Conservation (phyloP, 2,888 invertebrate genomes). For the Nowickia ferox region DNA sequence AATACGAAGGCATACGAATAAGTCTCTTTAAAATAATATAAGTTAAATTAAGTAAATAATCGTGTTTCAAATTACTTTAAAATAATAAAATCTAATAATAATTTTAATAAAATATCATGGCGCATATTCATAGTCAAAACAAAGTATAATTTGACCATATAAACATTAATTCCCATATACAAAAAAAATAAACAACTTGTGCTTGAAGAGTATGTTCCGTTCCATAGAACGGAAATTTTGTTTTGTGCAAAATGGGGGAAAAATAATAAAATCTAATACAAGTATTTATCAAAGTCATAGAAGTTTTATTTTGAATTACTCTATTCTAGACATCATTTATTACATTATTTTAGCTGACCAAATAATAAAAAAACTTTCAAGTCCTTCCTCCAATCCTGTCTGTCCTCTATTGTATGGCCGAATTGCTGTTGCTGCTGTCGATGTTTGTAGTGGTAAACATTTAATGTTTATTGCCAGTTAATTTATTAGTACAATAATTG, state of each 20-base stretch:
- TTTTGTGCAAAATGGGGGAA: too few species aligned
- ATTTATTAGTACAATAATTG: slow-evolving; percentile 74
- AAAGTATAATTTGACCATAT: too few species aligned
- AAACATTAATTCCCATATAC: too few species aligned
- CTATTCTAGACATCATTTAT: too few species aligned
- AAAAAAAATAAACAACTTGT: too few species aligned
- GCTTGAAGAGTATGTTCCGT: too few species aligned
- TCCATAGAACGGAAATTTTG: too few species aligned
- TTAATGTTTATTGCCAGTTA: slow-evolving; percentile 71
- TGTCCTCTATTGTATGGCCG: not conserved
- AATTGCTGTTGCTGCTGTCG: slow-evolving; percentile 37
- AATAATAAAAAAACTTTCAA: not conserved
- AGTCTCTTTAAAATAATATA: not conserved
- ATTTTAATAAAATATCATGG: not conserved
- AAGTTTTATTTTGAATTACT: not conserved
- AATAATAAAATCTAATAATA: too few species aligned
- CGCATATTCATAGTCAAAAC: not conserved
- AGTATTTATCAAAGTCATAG: not conserved
- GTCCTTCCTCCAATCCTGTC: not conserved
- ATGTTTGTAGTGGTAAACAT: slow-evolving; percentile 53
- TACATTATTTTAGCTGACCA: not conserved
- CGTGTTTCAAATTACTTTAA: not conserved
- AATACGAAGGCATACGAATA: not conserved
- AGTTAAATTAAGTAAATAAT: too few species aligned
- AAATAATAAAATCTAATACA: too few species aligned